phyloP scores from a whole-genome alignment of 2,888 invertebrate genomes.

The Ichneumoninae sp. region DNA sequence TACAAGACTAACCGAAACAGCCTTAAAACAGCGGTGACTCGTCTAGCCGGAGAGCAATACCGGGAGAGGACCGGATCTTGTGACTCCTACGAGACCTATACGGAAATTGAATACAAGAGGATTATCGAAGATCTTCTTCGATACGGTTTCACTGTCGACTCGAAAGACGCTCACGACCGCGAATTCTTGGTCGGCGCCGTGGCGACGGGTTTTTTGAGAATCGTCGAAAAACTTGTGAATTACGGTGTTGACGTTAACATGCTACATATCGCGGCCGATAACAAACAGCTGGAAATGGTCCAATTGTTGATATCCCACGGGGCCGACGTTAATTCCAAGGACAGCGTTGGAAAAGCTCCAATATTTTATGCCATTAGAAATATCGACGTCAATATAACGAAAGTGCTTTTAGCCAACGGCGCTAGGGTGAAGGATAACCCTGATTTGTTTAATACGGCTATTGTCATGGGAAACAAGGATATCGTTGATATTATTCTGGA shows the following conservation, averaged over 20 bases:
- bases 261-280: background rate
- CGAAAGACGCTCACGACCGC: background rate
- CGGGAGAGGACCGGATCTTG: background rate
- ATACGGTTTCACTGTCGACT: background rate
- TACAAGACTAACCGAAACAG: background rate
- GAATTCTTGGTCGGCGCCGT: background rate
- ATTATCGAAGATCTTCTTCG: background rate
- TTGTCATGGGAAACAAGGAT: background rate
- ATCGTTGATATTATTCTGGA: conserved; percentile 5
- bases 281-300: background rate
- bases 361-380: conserved; percentile 13
- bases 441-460: background rate
- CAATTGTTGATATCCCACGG: background rate
- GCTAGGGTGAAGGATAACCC: background rate
- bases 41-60: background rate
- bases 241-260: background rate
- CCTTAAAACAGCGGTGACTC: background rate
- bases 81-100: background rate
- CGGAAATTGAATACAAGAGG: background rate
- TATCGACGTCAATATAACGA: conserved; percentile 3
- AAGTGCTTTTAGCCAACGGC: background rate
- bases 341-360: background rate
- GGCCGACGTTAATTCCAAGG: background rate
- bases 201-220: background rate
- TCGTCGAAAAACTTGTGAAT: background rate